Evolutionary conservation across 2,888 invertebrate species (phyloP), one percentile per base, ranked within the genome.

Genomic region (Polyploca ridens): DNA sequence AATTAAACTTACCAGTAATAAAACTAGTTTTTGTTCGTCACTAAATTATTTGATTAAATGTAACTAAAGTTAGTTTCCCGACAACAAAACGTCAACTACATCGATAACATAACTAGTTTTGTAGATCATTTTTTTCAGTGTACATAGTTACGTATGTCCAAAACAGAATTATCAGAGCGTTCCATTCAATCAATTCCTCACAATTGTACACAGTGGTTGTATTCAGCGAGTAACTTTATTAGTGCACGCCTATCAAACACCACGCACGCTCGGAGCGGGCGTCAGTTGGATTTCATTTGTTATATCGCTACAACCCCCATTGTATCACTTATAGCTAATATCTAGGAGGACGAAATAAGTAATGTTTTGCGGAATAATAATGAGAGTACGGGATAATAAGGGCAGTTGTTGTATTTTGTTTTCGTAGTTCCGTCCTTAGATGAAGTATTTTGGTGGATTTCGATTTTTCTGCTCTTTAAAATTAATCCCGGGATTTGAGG

Each of bases 191-290:
- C 19, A 54, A 54, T 19, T 54, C 19, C 2, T 54, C 54, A 54
- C 10, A 54, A 10, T 54, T 0, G 16, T 19, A 14, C 16, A 54
- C 54, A 54, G 54, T 16, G 49, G 49, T 54, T 73, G 78, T 79
- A 84, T 87, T 82, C 85, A 74, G 71, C 63, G 61, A 66, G 73
- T 81, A 81, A 81, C 75, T 79, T 79, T 76, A 83, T 80, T 81
- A 80, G 73, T 69, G 68, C 64, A 65, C 67, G 69, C 69, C 69
- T 66, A 74, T 81, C 78, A 79, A 76, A 75, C 73, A 69, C 69
- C 71, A 69, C 67, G 69, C 70, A 68, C 68, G 63, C 60, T 62
- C 66, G 7, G 67, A 69, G 72, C 62, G 66, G 7, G 67, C 70
- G 72, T 72, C 71, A 65, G 64, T 66, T 62, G 41, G 59, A 66